A percentile compares a stretch with the other conserved stretches of the same genome.
phyloP scores from a whole-genome alignment of 2,888 invertebrate species.

The Chalcis sispes region DNA sequence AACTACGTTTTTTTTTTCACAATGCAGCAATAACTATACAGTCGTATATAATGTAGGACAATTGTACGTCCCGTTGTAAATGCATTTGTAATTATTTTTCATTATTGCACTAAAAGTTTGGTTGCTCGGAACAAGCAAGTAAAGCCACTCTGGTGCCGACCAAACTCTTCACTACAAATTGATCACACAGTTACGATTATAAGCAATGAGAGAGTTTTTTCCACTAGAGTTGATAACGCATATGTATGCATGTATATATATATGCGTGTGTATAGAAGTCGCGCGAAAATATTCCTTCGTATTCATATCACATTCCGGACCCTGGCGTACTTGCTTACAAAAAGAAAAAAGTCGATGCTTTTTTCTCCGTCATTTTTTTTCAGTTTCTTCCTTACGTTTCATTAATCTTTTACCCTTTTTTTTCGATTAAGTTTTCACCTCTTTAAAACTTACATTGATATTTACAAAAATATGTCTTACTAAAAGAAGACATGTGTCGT shows the following conservation, averaged over 20 bases:
- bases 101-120: constrained; percentile 5
- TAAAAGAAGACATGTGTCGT: constrained; percentile 29
- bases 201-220: constrained; percentile 15
- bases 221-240: constrained; percentile 31
- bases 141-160: constrained; percentile 1
- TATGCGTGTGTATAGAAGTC: background rate
- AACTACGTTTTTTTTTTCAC: constrained; percentile 10
- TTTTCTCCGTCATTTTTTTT: background rate
- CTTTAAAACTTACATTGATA: constrained; percentile 11
- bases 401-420: too few relatives aligned
- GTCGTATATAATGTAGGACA: background rate
- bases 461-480: constrained; percentile 49
- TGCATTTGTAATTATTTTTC: too few relatives aligned
- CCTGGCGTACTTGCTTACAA: constrained; percentile 22
- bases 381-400: background rate
- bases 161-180: constrained; percentile 4
- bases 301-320: constrained; percentile 41
- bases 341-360: background rate
- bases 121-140: constrained; percentile 15
- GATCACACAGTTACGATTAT: background rate
- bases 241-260: background rate
- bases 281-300: constrained; percentile 14
- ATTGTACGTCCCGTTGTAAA: constrained; percentile 2
- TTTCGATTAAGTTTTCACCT: too few relatives aligned
- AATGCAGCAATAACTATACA: background rate